Base-by-base conservation (phyloP, 2,888 invertebrate genomes). In the Ophonus ardosiacus region DNA sequence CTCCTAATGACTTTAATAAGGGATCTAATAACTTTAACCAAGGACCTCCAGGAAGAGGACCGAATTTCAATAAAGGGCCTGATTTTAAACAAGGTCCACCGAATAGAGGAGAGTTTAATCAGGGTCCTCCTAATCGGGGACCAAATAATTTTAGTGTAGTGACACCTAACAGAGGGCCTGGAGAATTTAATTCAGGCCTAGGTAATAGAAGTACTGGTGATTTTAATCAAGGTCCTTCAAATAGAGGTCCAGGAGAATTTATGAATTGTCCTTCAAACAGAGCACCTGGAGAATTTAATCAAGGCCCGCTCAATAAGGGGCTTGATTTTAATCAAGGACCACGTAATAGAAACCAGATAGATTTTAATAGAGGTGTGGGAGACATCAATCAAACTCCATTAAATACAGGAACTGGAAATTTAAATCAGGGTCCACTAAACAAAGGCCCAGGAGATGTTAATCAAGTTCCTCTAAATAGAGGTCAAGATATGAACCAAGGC, bases 381-480 rank as follows among this genome's bases (percentile, higher is more conserved):
- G 76, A 76, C 86, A 76, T 85, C 76, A 84, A 15, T 80, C 76
- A 57, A 21, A 59, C 51, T 21, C 61, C 59, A 24, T 61, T 63
- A 65, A 84, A 81, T 68, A 76, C 68, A 83, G 85, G 81, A 8
- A 31, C 81, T 43, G 80, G 59, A 57, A 74, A 82, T 59, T 85
- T 68, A 63, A 83, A 74, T 38, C 71, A 74, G 31, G 74, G 38
- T 38, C 40, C 31, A n/a, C 13, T 8, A 71, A 83, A 79, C 80
- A 86, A 86, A 63, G 85, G 85, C 13, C 76, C 65, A 7, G 82
- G 76, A 74, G 83, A 85, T 81, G 84, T 86, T 38, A 65, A 74
- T 13, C 21, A 24, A 13, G 78, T 71, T 10, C 18, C 43, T 8
- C 17, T n/a, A 57, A 84, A 80, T 80, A 84, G 87, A 57, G 85